phyloP scores from a whole-genome alignment of 2,113 vertebrate species.

The Spilogale gracilis region DNA sequence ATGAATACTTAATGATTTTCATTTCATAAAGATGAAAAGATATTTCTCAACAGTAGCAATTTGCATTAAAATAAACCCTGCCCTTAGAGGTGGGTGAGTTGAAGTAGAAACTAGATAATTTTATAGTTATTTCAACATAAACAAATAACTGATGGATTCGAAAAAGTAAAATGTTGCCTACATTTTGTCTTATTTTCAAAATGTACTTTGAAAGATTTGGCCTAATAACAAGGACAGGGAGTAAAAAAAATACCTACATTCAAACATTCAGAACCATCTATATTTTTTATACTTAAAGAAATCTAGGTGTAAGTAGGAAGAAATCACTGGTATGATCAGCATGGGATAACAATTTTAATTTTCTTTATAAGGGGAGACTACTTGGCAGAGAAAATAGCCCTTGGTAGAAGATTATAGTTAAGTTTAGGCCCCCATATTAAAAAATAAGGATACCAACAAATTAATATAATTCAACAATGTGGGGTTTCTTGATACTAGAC shows the following conservation, averaged over 20 bases:
- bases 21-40: constrained; percentile 65
- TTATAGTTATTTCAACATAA: constrained; percentile 46
- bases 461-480: neutral
- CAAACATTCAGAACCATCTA: neutral
- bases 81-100: neutral
- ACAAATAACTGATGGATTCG: constrained; percentile 34
- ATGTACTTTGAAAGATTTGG: neutral
- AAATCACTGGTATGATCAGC: neutral
- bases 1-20: constrained; percentile 64
- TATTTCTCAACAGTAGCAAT: neutral
- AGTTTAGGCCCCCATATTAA: neutral
- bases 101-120: constrained; percentile 24
- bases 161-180: constrained; percentile 51
- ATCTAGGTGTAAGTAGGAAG: neutral
- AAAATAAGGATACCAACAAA: neutral
- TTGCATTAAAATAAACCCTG: constrained; percentile 48
- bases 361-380: neutral
- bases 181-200: neutral
- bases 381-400: neutral
- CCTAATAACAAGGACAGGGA: neutral
- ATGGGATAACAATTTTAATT: neutral
- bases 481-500: neutral
- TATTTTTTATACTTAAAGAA: constrained; percentile 29
- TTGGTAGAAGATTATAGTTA: neutral
- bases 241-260: neutral